These are phyloP conservation scores for Ridgeia piscesae DNA, from an alignment of 1,140 invertebrate genomes.

Conservation along the genomic window DNA sequence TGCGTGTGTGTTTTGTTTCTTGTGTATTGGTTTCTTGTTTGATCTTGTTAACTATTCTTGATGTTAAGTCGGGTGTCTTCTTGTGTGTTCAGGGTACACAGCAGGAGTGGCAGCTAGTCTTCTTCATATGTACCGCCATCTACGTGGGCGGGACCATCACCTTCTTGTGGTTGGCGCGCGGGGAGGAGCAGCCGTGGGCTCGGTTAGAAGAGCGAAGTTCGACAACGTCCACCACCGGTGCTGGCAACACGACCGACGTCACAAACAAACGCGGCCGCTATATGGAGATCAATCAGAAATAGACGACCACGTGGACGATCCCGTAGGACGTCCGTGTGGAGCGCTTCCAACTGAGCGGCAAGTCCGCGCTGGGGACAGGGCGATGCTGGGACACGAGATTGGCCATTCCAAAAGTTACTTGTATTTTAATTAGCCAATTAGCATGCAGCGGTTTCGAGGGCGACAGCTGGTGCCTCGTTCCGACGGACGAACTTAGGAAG, in stretches of 20 bases:
- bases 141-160: constrained; percentile 49
- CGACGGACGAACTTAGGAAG: neutral
- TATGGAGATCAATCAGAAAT: neutral
- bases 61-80: neutral
- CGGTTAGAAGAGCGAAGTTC: neutral
- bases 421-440: neutral
- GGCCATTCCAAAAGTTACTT: neutral
- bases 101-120: constrained; percentile 56
- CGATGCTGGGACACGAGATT: neutral
- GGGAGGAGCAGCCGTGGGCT: constrained; percentile 46
- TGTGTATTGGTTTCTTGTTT: too few species aligned
- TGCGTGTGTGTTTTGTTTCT: too few species aligned
- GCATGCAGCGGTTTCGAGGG: neutral
- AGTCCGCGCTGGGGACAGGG: neutral
- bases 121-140: constrained; percentile 51
- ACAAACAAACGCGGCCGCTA: neutral
- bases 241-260: neutral
- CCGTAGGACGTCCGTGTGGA: neutral
- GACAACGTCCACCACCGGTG: neutral
- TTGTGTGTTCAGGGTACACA: constrained; percentile 42
- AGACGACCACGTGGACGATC: neutral
- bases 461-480: neutral
- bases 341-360: neutral
- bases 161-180: constrained; percentile 50
- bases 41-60: too few species aligned